phyloP scores from a whole-genome alignment of 2,888 invertebrate species.

The Pachymerium ferrugineum region DNA sequence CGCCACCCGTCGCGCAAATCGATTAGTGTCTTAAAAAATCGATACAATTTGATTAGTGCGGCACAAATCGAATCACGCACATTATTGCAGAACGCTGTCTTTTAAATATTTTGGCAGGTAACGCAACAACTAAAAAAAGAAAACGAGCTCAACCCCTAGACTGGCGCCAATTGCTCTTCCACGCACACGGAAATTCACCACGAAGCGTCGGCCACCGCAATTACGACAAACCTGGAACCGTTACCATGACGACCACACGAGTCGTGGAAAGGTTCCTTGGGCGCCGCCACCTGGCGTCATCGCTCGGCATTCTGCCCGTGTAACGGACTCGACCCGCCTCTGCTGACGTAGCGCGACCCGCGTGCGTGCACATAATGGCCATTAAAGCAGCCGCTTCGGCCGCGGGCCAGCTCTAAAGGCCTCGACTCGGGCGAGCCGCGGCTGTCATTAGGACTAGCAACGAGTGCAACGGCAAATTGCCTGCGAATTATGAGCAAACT shows the following conservation, averaged over 20 bases:
- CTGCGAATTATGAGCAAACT: slow-evolving; percentile 23
- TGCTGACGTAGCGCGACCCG: slow-evolving; percentile 20
- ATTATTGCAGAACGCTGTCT: neutral
- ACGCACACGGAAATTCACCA: slow-evolving; percentile 8
- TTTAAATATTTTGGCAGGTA: slow-evolving; percentile 24
- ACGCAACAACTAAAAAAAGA: neutral
- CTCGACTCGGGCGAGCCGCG: slow-evolving; percentile 5
- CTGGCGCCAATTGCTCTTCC: neutral
- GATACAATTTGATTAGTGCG: slow-evolving; percentile 5
- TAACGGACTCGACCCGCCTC: slow-evolving; percentile 7
- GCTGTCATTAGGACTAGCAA: slow-evolving; percentile 15
- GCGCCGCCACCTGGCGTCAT: slow-evolving; percentile 7
- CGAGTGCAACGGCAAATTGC: slow-evolving; percentile 19
- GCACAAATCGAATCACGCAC: slow-evolving; percentile 21
- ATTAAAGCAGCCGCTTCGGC: slow-evolving; percentile 21
- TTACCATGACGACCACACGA: slow-evolving; percentile 20
- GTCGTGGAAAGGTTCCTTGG: slow-evolving; percentile 19
- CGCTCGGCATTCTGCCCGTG: slow-evolving; percentile 1
- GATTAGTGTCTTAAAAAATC: neutral
- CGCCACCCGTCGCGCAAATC: neutral
- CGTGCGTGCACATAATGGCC: slow-evolving; percentile 27
- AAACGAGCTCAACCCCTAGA: neutral
- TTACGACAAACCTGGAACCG: slow-evolving; percentile 19
- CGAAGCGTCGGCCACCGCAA: slow-evolving; percentile 23
- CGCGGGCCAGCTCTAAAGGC: slow-evolving; percentile 19